Evolutionary conservation across 1,140 invertebrate genomes (phyloP).

Genomic region (Yoshiicerus persimilis): DNA sequence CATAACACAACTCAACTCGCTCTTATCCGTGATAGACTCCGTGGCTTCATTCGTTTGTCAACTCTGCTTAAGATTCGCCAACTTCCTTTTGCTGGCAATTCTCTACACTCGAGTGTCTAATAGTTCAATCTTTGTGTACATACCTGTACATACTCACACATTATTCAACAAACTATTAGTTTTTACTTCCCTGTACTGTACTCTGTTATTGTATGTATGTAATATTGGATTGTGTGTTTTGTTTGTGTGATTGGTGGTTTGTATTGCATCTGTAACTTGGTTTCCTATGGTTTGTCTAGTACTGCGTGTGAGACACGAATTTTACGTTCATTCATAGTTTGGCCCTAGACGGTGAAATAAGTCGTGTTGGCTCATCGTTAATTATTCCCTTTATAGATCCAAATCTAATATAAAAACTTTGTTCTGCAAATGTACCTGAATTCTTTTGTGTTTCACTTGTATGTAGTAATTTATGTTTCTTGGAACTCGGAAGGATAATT

Average conservation of each 20-base stretch:
- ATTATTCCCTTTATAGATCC: background rate
- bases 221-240: too few species aligned
- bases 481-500: background rate
- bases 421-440: background rate
- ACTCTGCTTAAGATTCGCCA: background rate
- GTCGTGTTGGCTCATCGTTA: background rate
- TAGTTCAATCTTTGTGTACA: background rate
- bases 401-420: background rate
- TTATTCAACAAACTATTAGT: background rate
- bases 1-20: background rate
- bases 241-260: background rate
- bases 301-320: constrained; percentile 1
- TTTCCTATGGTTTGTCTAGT: background rate
- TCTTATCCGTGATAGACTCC: background rate
- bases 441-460: background rate
- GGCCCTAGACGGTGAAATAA: background rate
- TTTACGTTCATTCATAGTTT: constrained; percentile 21
- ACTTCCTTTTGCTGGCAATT: background rate
- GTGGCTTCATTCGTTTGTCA: background rate
- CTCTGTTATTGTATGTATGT: background rate
- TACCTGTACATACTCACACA: background rate
- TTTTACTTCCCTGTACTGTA: background rate
- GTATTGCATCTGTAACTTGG: background rate
- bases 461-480: background rate
- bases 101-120: background rate